phyloP scores from a whole-genome alignment of 1,140 invertebrate genomes.

The Drosophila ohnishii region DNA sequence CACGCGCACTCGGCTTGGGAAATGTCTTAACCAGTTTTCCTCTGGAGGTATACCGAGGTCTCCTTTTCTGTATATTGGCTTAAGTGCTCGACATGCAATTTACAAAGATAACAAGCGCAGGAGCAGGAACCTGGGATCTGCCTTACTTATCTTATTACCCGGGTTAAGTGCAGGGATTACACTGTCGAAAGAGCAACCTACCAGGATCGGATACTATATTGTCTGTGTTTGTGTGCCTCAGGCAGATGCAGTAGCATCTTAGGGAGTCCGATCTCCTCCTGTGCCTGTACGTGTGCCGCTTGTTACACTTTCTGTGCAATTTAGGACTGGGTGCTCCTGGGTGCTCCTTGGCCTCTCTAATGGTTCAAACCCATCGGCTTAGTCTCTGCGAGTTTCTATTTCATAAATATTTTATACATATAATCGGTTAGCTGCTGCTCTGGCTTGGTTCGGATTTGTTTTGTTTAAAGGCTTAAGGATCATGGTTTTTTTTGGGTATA shows the following conservation, averaged over 20 bases:
- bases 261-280: slow-evolving; percentile 19
- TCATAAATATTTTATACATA: slow-evolving; percentile 76
- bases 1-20: slow-evolving; percentile 50
- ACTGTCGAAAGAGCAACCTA: slow-evolving; percentile 75
- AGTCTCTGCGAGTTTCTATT: slow-evolving; percentile 18
- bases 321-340: slow-evolving; percentile 64
- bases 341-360: slow-evolving; percentile 63
- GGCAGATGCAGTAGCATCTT: slow-evolving; percentile 57
- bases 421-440: slow-evolving; percentile 51
- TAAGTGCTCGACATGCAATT: slow-evolving; percentile 80
- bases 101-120: slow-evolving; percentile 79
- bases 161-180: slow-evolving; percentile 78
- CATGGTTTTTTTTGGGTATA: background rate
- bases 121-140: slow-evolving; percentile 56
- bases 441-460: slow-evolving; percentile 30
- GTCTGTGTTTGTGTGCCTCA: background rate
- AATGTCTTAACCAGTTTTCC: slow-evolving; percentile 55
- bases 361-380: slow-evolving; percentile 74
- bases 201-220: background rate
- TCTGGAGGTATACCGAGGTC: background rate
- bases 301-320: slow-evolving; percentile 73
- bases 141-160: slow-evolving; percentile 80
- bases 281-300: slow-evolving; percentile 66
- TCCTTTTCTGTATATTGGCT: slow-evolving; percentile 51
- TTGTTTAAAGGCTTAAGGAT: slow-evolving; percentile 46